These are phyloP conservation scores for Chromis chromis DNA, from an alignment of 2,797 vertebrate genomes.

Conservation along the genomic window DNA sequence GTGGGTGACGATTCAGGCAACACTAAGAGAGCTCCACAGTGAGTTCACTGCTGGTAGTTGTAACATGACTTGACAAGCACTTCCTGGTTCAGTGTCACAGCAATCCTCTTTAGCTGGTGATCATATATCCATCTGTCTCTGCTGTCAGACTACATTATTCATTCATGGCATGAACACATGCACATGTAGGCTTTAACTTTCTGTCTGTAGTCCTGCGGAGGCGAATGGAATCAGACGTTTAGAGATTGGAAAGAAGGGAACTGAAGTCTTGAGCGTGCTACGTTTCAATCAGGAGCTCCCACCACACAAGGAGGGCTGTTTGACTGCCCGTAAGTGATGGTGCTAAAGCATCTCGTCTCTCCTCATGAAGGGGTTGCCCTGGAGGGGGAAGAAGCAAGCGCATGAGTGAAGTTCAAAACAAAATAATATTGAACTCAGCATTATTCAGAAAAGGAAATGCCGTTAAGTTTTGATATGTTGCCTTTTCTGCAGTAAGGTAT, in stretches of 20 bases:
- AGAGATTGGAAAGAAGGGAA: conserved; percentile 39
- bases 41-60: conserved; percentile 45
- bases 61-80: conserved; percentile 76
- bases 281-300: conserved; percentile 68
- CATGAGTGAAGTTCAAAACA: conserved; percentile 83
- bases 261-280: conserved; percentile 48
- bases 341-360: conserved; percentile 63
- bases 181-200: conserved; percentile 70
- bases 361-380: conserved; percentile 72
- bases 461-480: conserved; percentile 83
- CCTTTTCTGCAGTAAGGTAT: conserved; percentile 75
- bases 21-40: conserved; percentile 40
- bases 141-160: conserved; percentile 73
- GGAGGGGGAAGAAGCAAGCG: conserved; percentile 72
- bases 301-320: conserved; percentile 76
- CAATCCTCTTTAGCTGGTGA: conserved; percentile 79
- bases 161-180: conserved; percentile 51
- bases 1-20: conserved; percentile 35
- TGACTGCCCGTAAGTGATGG: conserved; percentile 83
- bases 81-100: conserved; percentile 78
- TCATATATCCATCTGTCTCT: conserved; percentile 77
- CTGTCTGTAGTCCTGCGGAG: conserved; percentile 43
- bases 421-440: conserved; percentile 89
- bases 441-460: conserved; percentile 84
- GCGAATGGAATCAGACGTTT: conserved; percentile 62